Evolutionary conservation across 2,888 invertebrate genomes (phyloP).

Genomic region (Drosophila kanekoi): DNA sequence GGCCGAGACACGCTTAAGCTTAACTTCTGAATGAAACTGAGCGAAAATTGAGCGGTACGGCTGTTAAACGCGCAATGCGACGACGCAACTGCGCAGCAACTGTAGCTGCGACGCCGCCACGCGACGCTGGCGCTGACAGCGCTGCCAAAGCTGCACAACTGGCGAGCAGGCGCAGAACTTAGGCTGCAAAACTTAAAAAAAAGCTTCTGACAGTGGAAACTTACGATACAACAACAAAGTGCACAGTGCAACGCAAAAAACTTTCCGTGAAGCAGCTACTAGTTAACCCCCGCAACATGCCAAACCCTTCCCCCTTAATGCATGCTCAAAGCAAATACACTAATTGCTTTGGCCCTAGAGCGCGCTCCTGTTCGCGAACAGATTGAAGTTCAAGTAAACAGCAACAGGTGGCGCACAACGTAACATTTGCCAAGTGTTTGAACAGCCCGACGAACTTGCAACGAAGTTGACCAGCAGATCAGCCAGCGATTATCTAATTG

Average conservation of each 20-base stretch:
- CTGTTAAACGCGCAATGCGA: conserved; percentile 71
- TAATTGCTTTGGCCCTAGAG: conserved; percentile 54
- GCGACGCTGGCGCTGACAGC: conserved; percentile 24
- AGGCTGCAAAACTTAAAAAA: conserved; percentile 29
- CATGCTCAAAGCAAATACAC: conserved; percentile 53
- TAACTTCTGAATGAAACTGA: conserved; percentile 82
- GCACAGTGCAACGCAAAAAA: conserved; percentile 32
- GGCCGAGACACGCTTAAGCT: conserved; percentile 52
- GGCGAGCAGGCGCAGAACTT: conserved; percentile 60
- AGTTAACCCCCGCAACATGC: conserved; percentile 1
- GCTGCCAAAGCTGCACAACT: conserved; percentile 33
- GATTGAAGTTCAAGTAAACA: conserved; percentile 64
- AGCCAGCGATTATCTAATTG: conserved; percentile 49
- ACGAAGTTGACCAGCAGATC: conserved; percentile 17
- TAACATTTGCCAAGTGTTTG: conserved; percentile 20
- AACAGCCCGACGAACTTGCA: conserved; percentile 14
- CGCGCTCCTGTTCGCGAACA: conserved; percentile 57
- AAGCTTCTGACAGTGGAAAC: conserved; percentile 57
- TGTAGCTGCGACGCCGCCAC: conserved; percentile 12
- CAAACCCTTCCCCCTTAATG: conserved; percentile 23
- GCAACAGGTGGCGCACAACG: conserved; percentile 25
- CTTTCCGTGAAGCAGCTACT: conserved; percentile 26
- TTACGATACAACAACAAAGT: conserved; percentile 23
- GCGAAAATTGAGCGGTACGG: conserved; percentile 52
- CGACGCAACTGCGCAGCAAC: conserved; percentile 48